Evolutionary conservation across 1,140 invertebrate genomes (phyloP).

Genomic region (Drosophila kohkoa): DNA sequence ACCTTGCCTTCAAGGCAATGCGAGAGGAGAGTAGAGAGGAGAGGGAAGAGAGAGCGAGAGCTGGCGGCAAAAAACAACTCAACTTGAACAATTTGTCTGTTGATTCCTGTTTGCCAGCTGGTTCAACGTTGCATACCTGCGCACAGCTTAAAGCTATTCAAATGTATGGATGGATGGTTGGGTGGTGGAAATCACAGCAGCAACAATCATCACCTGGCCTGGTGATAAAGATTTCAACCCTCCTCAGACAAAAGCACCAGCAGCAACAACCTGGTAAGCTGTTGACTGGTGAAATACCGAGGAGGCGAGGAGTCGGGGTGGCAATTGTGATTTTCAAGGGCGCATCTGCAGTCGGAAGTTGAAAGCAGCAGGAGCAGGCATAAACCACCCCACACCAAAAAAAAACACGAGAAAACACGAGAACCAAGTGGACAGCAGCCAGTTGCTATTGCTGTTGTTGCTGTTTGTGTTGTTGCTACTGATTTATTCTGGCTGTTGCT

Average conservation of each 20-base stretch:
- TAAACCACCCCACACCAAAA: constrained; percentile 44
- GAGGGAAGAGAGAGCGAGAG: background rate
- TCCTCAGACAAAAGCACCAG: constrained; percentile 73
- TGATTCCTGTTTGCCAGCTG: constrained; percentile 62
- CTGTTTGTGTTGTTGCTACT: constrained; percentile 44
- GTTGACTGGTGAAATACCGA: constrained; percentile 27
- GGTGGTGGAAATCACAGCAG: constrained; percentile 54
- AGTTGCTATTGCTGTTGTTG: constrained; percentile 24
- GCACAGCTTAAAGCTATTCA: constrained; percentile 55
- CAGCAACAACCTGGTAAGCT: constrained; percentile 55
- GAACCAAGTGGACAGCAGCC: constrained; percentile 44
- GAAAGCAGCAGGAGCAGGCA: background rate
- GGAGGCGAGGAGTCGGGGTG: constrained; percentile 3
- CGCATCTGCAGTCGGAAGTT: constrained; percentile 42
- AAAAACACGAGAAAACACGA: background rate
- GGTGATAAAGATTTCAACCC: constrained; percentile 71
- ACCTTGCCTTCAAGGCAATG: background rate
- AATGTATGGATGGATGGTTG: background rate
- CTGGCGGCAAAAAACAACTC: background rate
- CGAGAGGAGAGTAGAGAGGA: background rate
- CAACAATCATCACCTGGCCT: constrained; percentile 46
- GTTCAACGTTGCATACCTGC: constrained; percentile 65
- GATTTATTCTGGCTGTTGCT: constrained; percentile 2
- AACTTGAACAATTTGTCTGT: constrained; percentile 5
- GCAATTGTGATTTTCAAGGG: constrained; percentile 57